Conservation (phyloP, 2,113 vertebrate species). For the Glaucidium brasilianum region DNA sequence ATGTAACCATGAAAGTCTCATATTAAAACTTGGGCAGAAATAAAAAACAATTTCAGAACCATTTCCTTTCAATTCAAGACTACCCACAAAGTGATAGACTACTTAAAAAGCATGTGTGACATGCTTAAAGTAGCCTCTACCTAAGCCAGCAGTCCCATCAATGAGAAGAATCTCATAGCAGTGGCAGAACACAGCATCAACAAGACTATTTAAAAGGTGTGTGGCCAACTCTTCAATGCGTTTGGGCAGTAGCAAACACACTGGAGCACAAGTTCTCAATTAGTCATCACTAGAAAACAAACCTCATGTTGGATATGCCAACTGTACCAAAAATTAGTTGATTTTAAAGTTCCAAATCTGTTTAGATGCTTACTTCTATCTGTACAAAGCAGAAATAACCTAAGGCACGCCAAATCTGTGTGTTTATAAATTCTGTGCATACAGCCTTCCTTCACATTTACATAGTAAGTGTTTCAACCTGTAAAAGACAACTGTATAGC, state of each 20-base stretch:
- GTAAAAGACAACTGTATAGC: background rate
- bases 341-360: background rate
- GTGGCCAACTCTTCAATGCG: background rate
- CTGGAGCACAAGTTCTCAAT: background rate
- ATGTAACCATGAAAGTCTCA: background rate
- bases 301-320: background rate
- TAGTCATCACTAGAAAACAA: background rate
- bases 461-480: background rate
- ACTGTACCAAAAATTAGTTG: background rate
- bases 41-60: background rate
- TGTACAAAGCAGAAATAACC: background rate
- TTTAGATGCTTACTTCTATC: background rate
- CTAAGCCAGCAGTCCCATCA: background rate
- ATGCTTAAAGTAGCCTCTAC: background rate
- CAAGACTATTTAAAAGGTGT: background rate
- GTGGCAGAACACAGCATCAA: background rate
- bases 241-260: background rate
- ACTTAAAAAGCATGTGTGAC: background rate
- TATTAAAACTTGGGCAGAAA: background rate
- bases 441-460: background rate
- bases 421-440: background rate
- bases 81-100: background rate
- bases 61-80: background rate
- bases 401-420: background rate
- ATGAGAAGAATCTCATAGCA: background rate